Evolutionary conservation across 2,888 invertebrate genomes (phyloP).

Genomic region (Drosophila multiciliata): DNA sequence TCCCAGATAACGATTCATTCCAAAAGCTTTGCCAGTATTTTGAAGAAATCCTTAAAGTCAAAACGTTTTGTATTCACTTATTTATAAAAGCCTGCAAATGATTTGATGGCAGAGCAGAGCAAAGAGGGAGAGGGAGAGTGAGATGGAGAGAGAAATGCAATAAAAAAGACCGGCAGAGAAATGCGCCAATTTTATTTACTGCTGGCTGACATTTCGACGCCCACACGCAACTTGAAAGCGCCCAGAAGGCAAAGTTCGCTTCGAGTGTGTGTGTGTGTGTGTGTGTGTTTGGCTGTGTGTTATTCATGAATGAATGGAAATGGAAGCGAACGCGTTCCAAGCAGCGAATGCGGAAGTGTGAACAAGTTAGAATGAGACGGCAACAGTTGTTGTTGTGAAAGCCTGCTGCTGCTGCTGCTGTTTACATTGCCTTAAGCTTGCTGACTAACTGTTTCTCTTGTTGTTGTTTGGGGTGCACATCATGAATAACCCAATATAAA

Average conservation of each 20-base stretch:
- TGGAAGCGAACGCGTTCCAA: constrained; percentile 27
- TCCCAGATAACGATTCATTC: not conserved
- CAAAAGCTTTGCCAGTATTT: constrained; percentile 1
- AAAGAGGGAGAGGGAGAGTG: not conserved
- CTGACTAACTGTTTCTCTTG: constrained; percentile 29
- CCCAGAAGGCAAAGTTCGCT: constrained; percentile 49
- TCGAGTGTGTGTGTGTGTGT: constrained; percentile 17
- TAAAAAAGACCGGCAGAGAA: constrained; percentile 31
- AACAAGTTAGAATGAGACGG: constrained; percentile 17
- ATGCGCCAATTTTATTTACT: constrained; percentile 70
- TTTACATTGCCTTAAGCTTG: constrained; percentile 28
- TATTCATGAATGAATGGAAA: constrained; percentile 49
- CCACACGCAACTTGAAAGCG: constrained; percentile 38
- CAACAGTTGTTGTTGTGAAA: not conserved
- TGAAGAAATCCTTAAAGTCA: not conserved
- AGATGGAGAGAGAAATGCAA: constrained; percentile 10
- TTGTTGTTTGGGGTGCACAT: constrained; percentile 13
- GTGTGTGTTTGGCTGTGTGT: constrained; percentile 35
- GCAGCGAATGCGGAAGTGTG: constrained; percentile 46
- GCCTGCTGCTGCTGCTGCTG: constrained; percentile 1
- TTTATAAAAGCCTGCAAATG: constrained; percentile 18
- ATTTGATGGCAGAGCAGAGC: constrained; percentile 12
- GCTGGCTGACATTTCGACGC: constrained; percentile 70
- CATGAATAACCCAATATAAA: constrained; percentile 38
- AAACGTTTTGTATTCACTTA: not conserved